phyloP scores from a whole-genome alignment of 2,113 vertebrate species.

The Syngnathus typhle region DNA sequence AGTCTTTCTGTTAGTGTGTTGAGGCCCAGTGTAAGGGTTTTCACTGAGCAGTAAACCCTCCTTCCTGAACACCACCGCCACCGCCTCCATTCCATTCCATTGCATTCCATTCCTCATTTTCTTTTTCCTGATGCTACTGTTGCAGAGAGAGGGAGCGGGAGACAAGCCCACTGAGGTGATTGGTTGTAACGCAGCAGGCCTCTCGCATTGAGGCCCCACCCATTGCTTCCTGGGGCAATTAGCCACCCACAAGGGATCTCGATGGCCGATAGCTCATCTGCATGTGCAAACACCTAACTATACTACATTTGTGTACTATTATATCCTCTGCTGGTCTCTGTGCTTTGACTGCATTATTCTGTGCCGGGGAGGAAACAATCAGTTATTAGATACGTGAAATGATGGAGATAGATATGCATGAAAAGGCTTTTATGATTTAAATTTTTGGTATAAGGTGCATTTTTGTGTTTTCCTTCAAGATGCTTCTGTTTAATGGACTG shows the following conservation, averaged over 20 bases:
- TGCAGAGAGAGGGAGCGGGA: conserved; percentile 20
- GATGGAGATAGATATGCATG: not conserved
- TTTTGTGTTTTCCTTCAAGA: too few species aligned
- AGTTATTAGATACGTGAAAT: not conserved
- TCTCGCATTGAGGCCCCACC: conserved; percentile 50
- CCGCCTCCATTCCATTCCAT: conserved; percentile 7
- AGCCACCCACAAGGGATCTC: conserved; percentile 29
- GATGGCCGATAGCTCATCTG: conserved; percentile 3
- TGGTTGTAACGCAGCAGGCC: conserved; percentile 57
- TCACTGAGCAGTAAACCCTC: conserved; percentile 28
- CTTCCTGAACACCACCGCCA: conserved; percentile 13
- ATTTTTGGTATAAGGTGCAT: too few species aligned
- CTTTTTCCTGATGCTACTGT: conserved; percentile 40
- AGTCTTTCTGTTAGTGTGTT: conserved; percentile 37
- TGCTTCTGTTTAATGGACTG: too few species aligned
- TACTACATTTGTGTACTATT: not conserved
- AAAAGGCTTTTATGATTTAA: too few species aligned
- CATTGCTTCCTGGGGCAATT: conserved; percentile 42
- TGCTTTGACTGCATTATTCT: not conserved
- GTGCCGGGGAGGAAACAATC: not conserved
- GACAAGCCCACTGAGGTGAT: conserved; percentile 46
- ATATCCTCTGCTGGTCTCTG: not conserved
- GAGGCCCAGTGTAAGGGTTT: conserved; percentile 54
- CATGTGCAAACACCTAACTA: conserved; percentile 6
- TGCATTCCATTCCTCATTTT: conserved; percentile 38